These are phyloP conservation scores for Hippasteria phrygiana DNA, from an alignment of 53 echinoderm and acorn worm species.

Conservation along the genomic window DNA sequence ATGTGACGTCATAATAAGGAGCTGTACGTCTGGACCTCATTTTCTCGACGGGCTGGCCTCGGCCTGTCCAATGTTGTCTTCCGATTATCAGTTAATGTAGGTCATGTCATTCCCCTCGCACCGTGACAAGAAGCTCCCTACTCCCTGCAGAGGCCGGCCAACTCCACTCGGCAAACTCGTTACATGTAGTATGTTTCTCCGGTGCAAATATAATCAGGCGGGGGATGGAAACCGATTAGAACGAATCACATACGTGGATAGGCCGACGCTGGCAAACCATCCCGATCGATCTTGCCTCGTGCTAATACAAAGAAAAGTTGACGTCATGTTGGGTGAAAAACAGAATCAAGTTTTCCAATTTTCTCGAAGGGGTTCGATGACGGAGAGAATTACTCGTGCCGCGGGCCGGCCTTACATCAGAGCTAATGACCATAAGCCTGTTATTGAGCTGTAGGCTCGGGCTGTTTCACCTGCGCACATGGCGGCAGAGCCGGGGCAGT, in stretches of 20 bases:
- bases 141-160: neutral
- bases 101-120: neutral
- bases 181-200: neutral
- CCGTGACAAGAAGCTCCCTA: neutral
- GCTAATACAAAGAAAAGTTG: neutral
- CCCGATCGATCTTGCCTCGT: neutral
- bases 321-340: constrained; percentile 10
- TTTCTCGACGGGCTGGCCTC: too few relatives aligned
- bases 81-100: neutral
- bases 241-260: constrained; percentile 4
- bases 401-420: neutral
- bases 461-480: constrained; percentile 33
- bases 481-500: neutral
- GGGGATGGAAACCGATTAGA: neutral
- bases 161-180: neutral
- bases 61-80: too few relatives aligned
- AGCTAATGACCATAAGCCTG: constrained; percentile 23
- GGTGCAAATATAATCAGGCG: constrained; percentile 13
- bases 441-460: neutral
- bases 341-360: neutral
- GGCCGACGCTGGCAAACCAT: constrained; percentile 12
- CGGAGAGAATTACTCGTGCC: neutral
- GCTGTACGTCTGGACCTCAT: too few relatives aligned
- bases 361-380: neutral
- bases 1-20: too few relatives aligned